phyloP scores from a whole-genome alignment of 2,113 vertebrate species.

The Protobothrops mucrosquamatus region DNA sequence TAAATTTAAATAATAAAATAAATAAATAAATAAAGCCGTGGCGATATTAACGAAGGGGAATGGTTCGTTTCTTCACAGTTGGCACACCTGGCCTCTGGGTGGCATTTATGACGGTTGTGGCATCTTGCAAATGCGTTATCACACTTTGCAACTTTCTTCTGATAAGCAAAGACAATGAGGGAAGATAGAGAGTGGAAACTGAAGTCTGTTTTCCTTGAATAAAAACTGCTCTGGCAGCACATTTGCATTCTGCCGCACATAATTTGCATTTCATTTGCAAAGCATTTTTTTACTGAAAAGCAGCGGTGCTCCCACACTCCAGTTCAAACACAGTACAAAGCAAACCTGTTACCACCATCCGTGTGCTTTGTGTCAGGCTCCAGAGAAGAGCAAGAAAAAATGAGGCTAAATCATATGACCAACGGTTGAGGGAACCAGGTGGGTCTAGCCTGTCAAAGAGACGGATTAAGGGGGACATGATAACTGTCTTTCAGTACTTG shows the following conservation, averaged over 20 bases:
- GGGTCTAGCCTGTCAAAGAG: too few species aligned
- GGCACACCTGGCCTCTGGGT: background rate
- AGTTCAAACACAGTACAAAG: background rate
- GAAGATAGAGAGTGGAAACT: background rate
- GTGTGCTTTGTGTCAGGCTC: background rate
- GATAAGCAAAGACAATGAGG: background rate
- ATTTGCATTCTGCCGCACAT: background rate
- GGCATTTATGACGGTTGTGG: background rate
- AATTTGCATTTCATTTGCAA: background rate
- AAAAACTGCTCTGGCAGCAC: background rate
- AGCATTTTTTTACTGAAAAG: background rate
- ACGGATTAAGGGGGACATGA: background rate
- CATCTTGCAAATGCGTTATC: background rate
- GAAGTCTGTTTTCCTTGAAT: background rate
- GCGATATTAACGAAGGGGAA: too few species aligned
- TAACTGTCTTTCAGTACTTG: background rate
- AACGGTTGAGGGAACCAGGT: too few species aligned
- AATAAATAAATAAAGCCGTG: too few species aligned
- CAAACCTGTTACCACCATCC: background rate
- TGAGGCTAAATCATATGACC: too few species aligned
- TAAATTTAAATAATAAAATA: too few species aligned
- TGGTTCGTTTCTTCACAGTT: too few species aligned
- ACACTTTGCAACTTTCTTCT: background rate
- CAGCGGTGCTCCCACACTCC: background rate
- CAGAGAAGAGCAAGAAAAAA: background rate